These are phyloP conservation scores for Coptodon bakossiorum DNA, from an alignment of 2,113 vertebrate genomes.

Conservation along the genomic window DNA sequence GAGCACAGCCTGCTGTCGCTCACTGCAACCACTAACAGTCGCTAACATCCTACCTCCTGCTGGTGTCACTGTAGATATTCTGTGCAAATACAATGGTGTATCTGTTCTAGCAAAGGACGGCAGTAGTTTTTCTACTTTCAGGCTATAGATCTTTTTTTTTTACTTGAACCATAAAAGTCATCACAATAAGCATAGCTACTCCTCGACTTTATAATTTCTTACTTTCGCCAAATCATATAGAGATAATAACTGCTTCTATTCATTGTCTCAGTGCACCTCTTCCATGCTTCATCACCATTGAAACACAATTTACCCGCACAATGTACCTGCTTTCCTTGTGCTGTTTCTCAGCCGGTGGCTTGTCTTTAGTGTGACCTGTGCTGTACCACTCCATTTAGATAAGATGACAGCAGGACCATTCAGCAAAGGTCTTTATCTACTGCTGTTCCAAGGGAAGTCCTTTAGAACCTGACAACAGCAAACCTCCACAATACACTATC, in stretches of 20 bases:
- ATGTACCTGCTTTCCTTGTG: not conserved
- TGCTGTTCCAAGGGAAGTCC: conserved; percentile 48
- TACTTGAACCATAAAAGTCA: not conserved
- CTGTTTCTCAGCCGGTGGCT: conserved; percentile 28
- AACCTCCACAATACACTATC: conserved; percentile 30
- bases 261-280: conserved; percentile 1
- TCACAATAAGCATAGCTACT: not conserved
- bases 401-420: conserved; percentile 60
- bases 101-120: conserved; percentile 72
- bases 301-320: conserved; percentile 18
- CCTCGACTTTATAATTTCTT: not conserved
- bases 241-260: not conserved
- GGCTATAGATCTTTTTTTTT: not conserved
- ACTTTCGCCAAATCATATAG: not conserved
- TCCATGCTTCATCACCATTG: not conserved
- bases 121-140: conserved; percentile 52
- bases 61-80: conserved; percentile 80
- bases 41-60: conserved; percentile 74
- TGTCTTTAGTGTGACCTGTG: conserved; percentile 51
- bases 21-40: conserved; percentile 77
- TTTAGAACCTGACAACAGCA: conserved; percentile 45
- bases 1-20: conserved; percentile 78
- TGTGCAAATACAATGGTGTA: conserved; percentile 74
- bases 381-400: conserved; percentile 48
- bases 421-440: conserved; percentile 57